Conservation (phyloP, 2,888 invertebrate genomes). For the Lithosia quadra region DNA sequence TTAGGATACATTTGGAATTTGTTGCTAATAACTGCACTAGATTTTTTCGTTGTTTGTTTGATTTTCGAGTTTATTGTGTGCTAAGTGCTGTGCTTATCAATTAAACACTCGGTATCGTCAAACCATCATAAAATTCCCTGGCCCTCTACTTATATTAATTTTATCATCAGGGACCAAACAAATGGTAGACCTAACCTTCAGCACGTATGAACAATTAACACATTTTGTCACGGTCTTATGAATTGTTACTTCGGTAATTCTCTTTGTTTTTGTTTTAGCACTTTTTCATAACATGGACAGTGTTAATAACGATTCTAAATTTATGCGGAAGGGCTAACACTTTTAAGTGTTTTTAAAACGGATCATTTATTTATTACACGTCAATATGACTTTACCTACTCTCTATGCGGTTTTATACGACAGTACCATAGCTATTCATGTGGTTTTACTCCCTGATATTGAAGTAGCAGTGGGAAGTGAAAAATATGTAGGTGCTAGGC, state of each 20-base stretch:
- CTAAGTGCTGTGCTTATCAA: not conserved
- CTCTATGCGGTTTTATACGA: too few species aligned
- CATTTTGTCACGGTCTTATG: slow-evolving; percentile 23
- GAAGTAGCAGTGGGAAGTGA: not conserved
- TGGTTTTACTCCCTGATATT: not conserved
- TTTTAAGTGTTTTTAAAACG: not conserved
- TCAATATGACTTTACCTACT: not conserved
- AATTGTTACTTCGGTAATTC: slow-evolving; percentile 27
- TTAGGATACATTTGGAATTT: not conserved
- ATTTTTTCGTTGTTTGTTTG: not conserved
- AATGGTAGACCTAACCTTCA: slow-evolving; percentile 17
- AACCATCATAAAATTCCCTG: not conserved
- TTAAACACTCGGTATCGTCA: not conserved
- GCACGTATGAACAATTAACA: slow-evolving; percentile 45
- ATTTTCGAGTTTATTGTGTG: not conserved
- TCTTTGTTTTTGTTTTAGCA: slow-evolving; percentile 45
- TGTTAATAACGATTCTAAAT: slow-evolving; percentile 31
- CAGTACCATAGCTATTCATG: too few species aligned
- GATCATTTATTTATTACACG: not conserved
- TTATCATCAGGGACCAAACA: not conserved
- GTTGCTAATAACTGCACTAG: not conserved
- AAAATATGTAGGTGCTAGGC: not conserved
- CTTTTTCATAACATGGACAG: slow-evolving; percentile 26
- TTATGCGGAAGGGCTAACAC: not conserved
- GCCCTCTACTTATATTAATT: not conserved